Evolutionary conservation across 1,140 invertebrate species (phyloP).

Genomic region (Manduca sexta): DNA sequence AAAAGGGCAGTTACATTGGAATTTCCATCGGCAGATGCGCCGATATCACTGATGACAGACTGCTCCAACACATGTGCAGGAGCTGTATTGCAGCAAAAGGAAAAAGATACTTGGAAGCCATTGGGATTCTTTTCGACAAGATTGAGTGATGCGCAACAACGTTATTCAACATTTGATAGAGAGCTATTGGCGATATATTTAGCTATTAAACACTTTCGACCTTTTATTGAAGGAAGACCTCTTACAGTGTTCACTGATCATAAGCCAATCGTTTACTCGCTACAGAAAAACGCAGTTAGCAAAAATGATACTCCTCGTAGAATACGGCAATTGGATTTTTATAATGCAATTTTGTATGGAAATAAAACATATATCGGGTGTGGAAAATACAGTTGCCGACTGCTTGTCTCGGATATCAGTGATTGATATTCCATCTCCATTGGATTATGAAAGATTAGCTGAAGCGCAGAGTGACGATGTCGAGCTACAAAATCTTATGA

Average conservation of each 20-base stretch:
- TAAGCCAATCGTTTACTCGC: not conserved
- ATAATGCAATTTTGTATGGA: not conserved
- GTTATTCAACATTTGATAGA: conserved; percentile 8
- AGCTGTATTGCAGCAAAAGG: not conserved
- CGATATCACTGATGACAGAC: not conserved
- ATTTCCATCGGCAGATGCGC: not conserved
- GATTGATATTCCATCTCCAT: not conserved
- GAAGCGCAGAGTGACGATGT: not conserved
- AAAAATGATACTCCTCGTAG: not conserved
- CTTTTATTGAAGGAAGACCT: conserved; percentile 5
- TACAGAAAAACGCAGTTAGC: not conserved
- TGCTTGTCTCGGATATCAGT: not conserved
- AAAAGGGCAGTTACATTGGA: not conserved
- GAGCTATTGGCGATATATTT: conserved; percentile 12
- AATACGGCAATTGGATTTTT: not conserved
- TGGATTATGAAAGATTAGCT: not conserved
- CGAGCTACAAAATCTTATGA: not conserved
- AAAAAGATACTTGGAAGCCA: not conserved
- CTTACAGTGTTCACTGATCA: conserved; percentile 6
- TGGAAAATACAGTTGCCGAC: conserved; percentile 7
- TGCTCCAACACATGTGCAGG: not conserved
- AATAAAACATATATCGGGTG: conserved; percentile 5
- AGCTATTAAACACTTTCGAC: conserved; percentile 8
- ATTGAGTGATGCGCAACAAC: conserved; percentile 2
- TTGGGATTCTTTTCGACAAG: conserved; percentile 8